Evolutionary conservation across 1,140 invertebrate genomes (phyloP).

Genomic region (Hyposmocoma kahamanoa): DNA sequence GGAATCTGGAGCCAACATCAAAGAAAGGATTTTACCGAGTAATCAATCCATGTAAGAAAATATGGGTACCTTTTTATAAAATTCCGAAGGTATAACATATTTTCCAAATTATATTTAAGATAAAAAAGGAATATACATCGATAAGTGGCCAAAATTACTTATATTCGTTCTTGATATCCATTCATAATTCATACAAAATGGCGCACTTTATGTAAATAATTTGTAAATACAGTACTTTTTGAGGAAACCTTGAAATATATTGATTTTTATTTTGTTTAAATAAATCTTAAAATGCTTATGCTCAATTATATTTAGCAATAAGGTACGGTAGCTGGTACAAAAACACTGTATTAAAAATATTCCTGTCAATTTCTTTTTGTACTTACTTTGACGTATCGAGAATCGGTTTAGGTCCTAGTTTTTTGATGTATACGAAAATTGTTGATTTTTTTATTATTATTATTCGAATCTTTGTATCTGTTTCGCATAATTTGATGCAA

Average conservation of each 20-base stretch:
- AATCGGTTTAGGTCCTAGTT: constrained; percentile 32
- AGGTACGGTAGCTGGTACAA: constrained; percentile 30
- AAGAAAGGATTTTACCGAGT: too few relatives aligned
- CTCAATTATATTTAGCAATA: constrained; percentile 67
- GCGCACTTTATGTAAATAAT: constrained; percentile 64
- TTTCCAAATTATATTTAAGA: constrained; percentile 34
- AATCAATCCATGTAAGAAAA: too few relatives aligned
- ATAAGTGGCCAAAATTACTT: constrained; percentile 58
- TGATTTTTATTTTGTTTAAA: constrained; percentile 39
- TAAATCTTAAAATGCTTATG: constrained; percentile 66
- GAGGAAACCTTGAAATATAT: constrained; percentile 48
- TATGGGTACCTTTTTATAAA: too few relatives aligned
- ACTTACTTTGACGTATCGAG: constrained; percentile 16
- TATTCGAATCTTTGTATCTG: too few relatives aligned
- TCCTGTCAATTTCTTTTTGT: constrained; percentile 13
- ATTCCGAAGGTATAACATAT: constrained; percentile 54
- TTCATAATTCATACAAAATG: constrained; percentile 15
- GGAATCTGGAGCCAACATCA: too few relatives aligned
- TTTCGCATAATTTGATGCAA: too few relatives aligned
- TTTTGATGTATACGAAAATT: constrained; percentile 61
- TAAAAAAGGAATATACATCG: constrained; percentile 25
- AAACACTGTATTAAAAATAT: constrained; percentile 27
- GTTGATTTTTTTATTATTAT: constrained; percentile 48
- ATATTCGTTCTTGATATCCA: too few relatives aligned
- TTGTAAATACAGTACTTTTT: constrained; percentile 66